Conservation (phyloP, 2,888 invertebrate genomes). For the Petrolisthes cinctipes region DNA sequence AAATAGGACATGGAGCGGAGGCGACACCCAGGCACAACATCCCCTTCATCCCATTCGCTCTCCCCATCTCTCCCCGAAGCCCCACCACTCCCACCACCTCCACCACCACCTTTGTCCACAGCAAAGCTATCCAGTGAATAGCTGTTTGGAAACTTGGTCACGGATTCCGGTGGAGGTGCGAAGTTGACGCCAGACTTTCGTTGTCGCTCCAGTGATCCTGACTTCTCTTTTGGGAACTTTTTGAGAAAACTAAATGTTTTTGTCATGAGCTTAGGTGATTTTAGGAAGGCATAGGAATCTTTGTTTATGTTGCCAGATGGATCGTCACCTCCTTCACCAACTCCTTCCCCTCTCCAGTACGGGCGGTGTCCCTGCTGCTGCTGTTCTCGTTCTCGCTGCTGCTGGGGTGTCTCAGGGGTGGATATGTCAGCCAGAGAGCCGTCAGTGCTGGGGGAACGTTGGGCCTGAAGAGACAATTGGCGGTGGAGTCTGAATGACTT, state of each 20-base stretch:
- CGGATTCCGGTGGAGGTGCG: constrained; percentile 44
- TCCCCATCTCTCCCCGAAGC: constrained; percentile 34
- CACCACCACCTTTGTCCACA: constrained; percentile 52
- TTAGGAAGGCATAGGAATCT: constrained; percentile 60
- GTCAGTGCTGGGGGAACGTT: constrained; percentile 64
- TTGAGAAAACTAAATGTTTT: constrained; percentile 64
- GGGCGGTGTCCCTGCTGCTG: constrained; percentile 34
- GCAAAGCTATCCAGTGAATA: constrained; percentile 65
- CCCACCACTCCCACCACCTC: constrained; percentile 44
- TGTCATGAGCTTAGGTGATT: constrained; percentile 63
- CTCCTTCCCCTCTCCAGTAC: constrained; percentile 44
- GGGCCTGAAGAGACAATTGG: constrained; percentile 58
- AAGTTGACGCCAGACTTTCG: constrained; percentile 60
- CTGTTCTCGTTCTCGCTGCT: constrained; percentile 39
- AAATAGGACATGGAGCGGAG: constrained; percentile 58
- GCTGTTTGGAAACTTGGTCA: constrained; percentile 63
- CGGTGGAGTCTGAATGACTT: constrained; percentile 60
- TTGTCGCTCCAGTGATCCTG: constrained; percentile 62
- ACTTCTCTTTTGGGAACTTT: constrained; percentile 65
- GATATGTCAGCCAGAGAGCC: constrained; percentile 61
- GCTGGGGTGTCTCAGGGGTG: constrained; percentile 64
- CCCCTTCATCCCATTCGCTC: constrained; percentile 43
- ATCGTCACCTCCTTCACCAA: constrained; percentile 50
- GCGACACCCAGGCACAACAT: constrained; percentile 45
- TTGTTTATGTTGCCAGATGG: constrained; percentile 21